Base-by-base conservation (phyloP, 2,888 invertebrate genomes). In the Chalcis sispes region DNA sequence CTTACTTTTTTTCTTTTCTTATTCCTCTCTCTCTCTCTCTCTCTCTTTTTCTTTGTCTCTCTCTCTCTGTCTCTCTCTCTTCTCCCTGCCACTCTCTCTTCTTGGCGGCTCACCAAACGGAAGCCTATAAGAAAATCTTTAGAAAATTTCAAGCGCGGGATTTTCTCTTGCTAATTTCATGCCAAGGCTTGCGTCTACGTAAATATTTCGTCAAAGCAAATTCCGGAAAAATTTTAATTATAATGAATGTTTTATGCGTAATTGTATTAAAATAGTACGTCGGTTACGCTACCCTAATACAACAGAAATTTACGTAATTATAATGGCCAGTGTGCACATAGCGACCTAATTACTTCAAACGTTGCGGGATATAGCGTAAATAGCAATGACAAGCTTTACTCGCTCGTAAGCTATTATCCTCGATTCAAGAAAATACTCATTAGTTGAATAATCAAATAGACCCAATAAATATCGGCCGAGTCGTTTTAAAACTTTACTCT, bases 221-320 rank as follows among this genome's bases (percentile, higher is more conserved):
- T 50, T 50, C 18, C 50, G 54, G 3, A 18, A 2, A 58, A 32
- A 15, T 29, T 32, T 18, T 58, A 29, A 58, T 1, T 15, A 18
- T 25, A 46, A 62, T 48, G 5, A 61, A 40, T 42, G 25, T 42
- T 52, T 52, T 65, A 48, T 32, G 23, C 52, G 65, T 32, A 52
- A 52, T 46, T 66, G 25, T n/a, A n/a, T 54, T 66, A 42, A 66
- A 66, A 18, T n/a, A 15, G 42, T 32, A 3, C 10, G 20, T n/a
- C 29, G 25, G 15, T 27, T 10, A 20, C 54, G 25, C 8, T 20
- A 40, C n/a, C 1, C 7, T 54, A 52, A 20, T 25, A 56, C 32
- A 58, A 18, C 42, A 29, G 29, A 32, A 66, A 69, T 69, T 69
- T 46, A 69, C 46, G 67, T 69, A 69, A 58, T 69, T 69, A 58